Conservation (phyloP, 1,140 invertebrate genomes). For the Zaprionus nigranus region DNA sequence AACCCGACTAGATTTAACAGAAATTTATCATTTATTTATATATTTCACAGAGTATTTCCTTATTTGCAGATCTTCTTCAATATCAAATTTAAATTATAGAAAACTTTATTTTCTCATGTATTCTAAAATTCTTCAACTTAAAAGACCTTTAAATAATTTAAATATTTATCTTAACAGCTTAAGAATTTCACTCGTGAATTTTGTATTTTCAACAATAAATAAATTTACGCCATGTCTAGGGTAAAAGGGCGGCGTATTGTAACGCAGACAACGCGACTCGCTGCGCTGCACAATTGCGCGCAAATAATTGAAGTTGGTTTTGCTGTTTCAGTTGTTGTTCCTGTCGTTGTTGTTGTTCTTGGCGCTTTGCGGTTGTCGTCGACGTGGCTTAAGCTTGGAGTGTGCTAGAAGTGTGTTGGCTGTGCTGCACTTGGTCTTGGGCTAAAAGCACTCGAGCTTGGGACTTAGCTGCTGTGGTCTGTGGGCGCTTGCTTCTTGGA, state of each 20-base stretch:
- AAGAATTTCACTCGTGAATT: too few relatives aligned
- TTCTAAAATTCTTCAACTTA: background rate
- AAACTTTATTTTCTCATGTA: too few relatives aligned
- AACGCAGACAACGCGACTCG: background rate
- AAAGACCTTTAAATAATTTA: background rate
- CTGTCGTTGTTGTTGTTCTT: conserved; percentile 19
- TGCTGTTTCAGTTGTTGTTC: conserved; percentile 12
- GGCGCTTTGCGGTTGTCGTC: conserved; percentile 33
- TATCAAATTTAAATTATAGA: too few relatives aligned
- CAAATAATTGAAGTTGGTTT: conserved; percentile 51
- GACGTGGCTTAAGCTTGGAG: conserved; percentile 19
- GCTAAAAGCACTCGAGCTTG: conserved; percentile 23
- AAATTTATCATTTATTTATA: background rate
- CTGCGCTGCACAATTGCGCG: conserved; percentile 48
- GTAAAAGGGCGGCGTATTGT: background rate
- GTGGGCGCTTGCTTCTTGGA: conserved; percentile 24
- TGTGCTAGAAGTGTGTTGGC: background rate
- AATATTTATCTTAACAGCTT: background rate
- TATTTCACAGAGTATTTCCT: background rate
- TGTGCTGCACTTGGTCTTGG: conserved; percentile 11
- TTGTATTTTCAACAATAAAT: conserved; percentile 1
- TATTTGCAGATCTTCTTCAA: background rate
- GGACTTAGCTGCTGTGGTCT: conserved; percentile 34
- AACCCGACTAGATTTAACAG: too few relatives aligned
- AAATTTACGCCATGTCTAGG: background rate